A percentile compares a stretch with the other conserved stretches of the same genome.
These are phyloP conservation scores for Pseudomyrmex dendroicus DNA, from an alignment of 1,140 invertebrate species.

Conservation along the genomic window DNA sequence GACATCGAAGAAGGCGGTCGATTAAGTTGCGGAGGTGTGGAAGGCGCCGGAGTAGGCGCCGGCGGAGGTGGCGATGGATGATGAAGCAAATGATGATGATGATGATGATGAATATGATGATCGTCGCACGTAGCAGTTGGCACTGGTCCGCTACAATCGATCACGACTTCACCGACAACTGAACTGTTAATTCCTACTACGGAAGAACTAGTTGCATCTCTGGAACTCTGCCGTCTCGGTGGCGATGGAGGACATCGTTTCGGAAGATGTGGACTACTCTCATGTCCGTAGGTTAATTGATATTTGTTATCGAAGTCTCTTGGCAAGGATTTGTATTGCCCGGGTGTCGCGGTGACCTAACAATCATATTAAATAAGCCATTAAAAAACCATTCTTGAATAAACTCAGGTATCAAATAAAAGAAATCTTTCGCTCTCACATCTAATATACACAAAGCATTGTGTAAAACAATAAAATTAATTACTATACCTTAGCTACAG, in stretches of 20 bases:
- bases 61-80: conserved; percentile 67
- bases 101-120: conserved; percentile 79
- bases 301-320: conserved; percentile 85
- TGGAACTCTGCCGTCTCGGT: conserved; percentile 90
- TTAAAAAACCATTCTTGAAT: too few species aligned
- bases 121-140: conserved; percentile 83
- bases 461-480: not conserved
- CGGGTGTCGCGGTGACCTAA: conserved; percentile 82
- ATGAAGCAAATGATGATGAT: conserved; percentile 76
- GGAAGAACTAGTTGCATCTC: conserved; percentile 76
- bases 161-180: conserved; percentile 80
- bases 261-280: conserved; percentile 82
- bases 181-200: conserved; percentile 68
- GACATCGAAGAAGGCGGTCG: conserved; percentile 86
- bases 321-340: conserved; percentile 83
- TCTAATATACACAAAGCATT: too few species aligned
- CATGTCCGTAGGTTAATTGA: conserved; percentile 83
- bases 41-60: conserved; percentile 76
- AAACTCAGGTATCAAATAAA: not conserved
- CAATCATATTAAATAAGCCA: not conserved
- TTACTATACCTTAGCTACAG: conserved; percentile 92
- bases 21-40: conserved; percentile 81
- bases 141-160: conserved; percentile 84
- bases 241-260: conserved; percentile 91
- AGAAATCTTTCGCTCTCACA: not conserved